Evolutionary conservation across 2,797 vertebrate species (phyloP).

Genomic region (Platalea minor): DNA sequence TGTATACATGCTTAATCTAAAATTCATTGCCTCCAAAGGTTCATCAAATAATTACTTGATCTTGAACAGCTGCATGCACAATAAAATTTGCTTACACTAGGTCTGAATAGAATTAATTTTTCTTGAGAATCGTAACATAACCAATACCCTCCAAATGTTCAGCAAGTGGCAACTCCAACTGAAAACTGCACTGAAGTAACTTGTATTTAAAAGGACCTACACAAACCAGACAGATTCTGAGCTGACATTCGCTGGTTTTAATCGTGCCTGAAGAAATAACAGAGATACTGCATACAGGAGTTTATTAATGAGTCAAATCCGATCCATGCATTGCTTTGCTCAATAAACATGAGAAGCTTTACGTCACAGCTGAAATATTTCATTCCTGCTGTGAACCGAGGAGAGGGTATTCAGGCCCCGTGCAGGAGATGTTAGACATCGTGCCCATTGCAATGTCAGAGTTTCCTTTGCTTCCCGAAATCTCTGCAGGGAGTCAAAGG

Average conservation of each 20-base stretch:
- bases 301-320: not conserved
- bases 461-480: not conserved
- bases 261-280: not conserved
- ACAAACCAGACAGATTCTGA: not conserved
- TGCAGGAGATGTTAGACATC: not conserved
- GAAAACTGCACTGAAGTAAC: not conserved
- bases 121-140: slow-evolving; percentile 5
- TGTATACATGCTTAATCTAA: slow-evolving; percentile 41
- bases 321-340: not conserved
- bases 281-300: not conserved
- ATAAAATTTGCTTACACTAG: slow-evolving; percentile 38
- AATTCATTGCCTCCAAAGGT: slow-evolving; percentile 51
- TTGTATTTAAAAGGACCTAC: not conserved
- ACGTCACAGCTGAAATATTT: not conserved
- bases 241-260: not conserved
- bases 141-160: not conserved
- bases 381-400: not conserved
- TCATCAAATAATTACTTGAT: slow-evolving; percentile 66
- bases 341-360: not conserved
- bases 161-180: not conserved
- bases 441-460: not conserved
- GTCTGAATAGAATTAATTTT: slow-evolving; percentile 46
- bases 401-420: not conserved
- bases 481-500: not conserved
- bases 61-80: slow-evolving; percentile 59